Evolutionary conservation across 2,797 vertebrate species (phyloP).

Genomic region (Ptychobarbus kaznakovi): DNA sequence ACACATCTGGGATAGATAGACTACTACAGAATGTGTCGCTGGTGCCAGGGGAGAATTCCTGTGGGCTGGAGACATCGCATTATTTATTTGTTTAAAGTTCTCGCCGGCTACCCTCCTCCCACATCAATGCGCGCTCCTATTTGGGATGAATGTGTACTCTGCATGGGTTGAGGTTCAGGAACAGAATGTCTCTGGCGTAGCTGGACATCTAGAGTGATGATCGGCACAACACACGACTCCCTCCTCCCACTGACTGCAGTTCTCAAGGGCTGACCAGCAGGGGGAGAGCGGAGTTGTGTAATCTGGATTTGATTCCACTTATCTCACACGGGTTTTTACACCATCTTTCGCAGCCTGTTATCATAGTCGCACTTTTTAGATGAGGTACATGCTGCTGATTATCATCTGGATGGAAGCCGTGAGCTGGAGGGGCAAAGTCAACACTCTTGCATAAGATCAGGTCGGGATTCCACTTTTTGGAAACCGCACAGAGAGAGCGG

Average conservation of each 20-base stretch:
- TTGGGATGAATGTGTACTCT: conserved; percentile 79
- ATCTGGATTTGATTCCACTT: conserved; percentile 58
- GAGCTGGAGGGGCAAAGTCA: conserved; percentile 56
- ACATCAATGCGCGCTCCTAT: conserved; percentile 57
- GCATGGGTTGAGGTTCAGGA: conserved; percentile 79
- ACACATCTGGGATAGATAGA: conserved; percentile 91
- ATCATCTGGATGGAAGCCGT: conserved; percentile 47
- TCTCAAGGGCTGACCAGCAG: conserved; percentile 72
- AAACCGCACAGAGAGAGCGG: neutral
- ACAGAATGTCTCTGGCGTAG: conserved; percentile 91
- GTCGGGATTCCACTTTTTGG: conserved; percentile 4
- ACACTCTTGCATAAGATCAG: conserved; percentile 32
- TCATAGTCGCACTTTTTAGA: conserved; percentile 69
- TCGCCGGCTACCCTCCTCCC: conserved; percentile 75
- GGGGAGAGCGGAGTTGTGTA: conserved; percentile 66
- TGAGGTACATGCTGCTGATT: conserved; percentile 28
- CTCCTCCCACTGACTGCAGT: conserved; percentile 48
- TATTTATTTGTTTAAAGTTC: conserved; percentile 89
- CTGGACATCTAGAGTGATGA: conserved; percentile 69
- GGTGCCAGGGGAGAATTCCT: conserved; percentile 91
- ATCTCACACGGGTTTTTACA: conserved; percentile 9
- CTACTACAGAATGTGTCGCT: conserved; percentile 77
- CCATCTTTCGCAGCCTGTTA: conserved; percentile 44
- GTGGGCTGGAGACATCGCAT: conserved; percentile 88
- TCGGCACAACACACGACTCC: conserved; percentile 4